Evolutionary conservation across 1,140 invertebrate genomes (phyloP).

Genomic region (Zaprionus inermis): DNA sequence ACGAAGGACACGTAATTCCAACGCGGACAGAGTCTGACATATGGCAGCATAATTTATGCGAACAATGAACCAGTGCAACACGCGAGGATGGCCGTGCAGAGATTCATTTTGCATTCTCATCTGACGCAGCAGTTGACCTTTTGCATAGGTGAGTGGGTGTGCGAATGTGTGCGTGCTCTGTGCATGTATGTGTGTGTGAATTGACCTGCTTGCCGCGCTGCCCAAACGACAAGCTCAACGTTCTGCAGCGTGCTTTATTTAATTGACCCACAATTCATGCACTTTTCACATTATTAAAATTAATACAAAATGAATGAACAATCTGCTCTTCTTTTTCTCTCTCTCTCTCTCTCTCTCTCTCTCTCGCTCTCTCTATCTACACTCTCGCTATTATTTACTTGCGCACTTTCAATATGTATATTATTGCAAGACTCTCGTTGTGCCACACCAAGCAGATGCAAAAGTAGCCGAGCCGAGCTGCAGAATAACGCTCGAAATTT

Average conservation of each 20-base stretch:
- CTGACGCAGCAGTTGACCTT: constrained; percentile 41
- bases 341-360: not conserved
- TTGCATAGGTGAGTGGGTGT: constrained; percentile 4
- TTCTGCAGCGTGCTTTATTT: constrained; percentile 33
- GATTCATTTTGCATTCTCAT: constrained; percentile 51
- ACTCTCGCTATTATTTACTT: not conserved
- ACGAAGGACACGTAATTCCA: not conserved
- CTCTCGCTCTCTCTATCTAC: not conserved
- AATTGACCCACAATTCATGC: constrained; percentile 73
- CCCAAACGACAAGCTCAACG: constrained; percentile 46
- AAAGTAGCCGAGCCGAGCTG: not conserved
- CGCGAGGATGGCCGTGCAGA: constrained; percentile 30
- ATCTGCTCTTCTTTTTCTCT: not conserved
- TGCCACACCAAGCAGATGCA: not conserved
- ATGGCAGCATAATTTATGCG: constrained; percentile 78
- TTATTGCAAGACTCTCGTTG: not conserved
- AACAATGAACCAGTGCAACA: constrained; percentile 64
- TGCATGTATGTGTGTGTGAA: not conserved
- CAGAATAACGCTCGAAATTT: not conserved
- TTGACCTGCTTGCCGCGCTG: constrained; percentile 49
- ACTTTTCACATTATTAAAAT: constrained; percentile 68
- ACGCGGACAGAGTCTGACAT: constrained; percentile 61
- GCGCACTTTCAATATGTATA: not conserved
- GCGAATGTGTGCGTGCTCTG: not conserved
- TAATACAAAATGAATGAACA: constrained; percentile 33